phyloP scores from a whole-genome alignment of 2,797 vertebrate species.

The Rhinella marina region DNA sequence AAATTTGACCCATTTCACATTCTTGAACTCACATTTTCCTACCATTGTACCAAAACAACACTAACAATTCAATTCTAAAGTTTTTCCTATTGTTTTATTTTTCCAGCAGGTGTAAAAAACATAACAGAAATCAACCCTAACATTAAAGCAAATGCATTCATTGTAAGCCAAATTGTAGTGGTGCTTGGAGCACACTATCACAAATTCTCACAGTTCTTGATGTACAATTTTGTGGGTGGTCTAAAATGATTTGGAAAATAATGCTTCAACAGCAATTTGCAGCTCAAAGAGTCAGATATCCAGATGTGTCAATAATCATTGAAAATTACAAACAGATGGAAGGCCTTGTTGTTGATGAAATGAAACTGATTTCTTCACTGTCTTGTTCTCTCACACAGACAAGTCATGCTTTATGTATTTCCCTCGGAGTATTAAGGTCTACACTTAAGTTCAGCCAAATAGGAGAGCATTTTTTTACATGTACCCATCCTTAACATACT shows the following conservation, averaged over 20 bases:
- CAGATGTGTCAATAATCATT: slow-evolving; percentile 86
- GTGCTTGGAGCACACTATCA: slow-evolving; percentile 75
- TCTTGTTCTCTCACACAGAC: slow-evolving; percentile 72
- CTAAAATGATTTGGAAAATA: slow-evolving; percentile 81
- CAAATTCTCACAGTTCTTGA: slow-evolving; percentile 73
- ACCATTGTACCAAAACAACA: slow-evolving; percentile 27
- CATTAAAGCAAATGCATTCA: slow-evolving; percentile 72
- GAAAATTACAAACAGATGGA: slow-evolving; percentile 84
- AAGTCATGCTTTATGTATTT: slow-evolving; percentile 74
- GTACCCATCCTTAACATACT: slow-evolving; percentile 58
- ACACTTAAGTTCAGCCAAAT: slow-evolving; percentile 62
- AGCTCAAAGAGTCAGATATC: slow-evolving; percentile 79
- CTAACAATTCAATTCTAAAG: neutral
- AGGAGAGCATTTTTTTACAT: slow-evolving; percentile 53
- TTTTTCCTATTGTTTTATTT: slow-evolving; percentile 65
- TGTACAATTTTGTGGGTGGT: slow-evolving; percentile 81
- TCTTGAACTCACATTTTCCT: slow-evolving; percentile 26
- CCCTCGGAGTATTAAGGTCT: slow-evolving; percentile 62
- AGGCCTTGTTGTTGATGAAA: slow-evolving; percentile 77
- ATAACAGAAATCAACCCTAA: slow-evolving; percentile 65
- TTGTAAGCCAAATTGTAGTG: slow-evolving; percentile 76
- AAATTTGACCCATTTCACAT: neutral
- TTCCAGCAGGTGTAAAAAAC: slow-evolving; percentile 75
- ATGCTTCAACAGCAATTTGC: slow-evolving; percentile 79
- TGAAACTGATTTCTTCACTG: slow-evolving; percentile 79